Percentiles rank a stretch among this genome's conserved stretches.
These are phyloP conservation scores for Minunthozetes semirufus DNA, from an alignment of 2,888 invertebrate genomes.

Conservation along the genomic window DNA sequence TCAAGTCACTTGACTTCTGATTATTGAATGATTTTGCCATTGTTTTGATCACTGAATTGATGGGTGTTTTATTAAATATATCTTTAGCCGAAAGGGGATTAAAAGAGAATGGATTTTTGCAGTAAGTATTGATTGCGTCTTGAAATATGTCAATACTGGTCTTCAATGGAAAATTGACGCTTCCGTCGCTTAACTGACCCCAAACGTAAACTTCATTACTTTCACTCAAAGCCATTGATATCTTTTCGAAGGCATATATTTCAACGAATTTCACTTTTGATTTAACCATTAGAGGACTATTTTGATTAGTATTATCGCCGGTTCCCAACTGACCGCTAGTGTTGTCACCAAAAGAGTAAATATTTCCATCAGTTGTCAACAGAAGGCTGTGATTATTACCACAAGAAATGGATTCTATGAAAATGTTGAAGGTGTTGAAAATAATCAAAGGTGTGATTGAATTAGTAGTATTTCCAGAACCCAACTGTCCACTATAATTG, in stretches of 20 bases:
- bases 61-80: neutral
- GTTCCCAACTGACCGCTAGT: neutral
- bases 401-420: neutral
- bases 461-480: slow-evolving; percentile 44
- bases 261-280: slow-evolving; percentile 3
- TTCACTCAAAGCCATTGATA: slow-evolving; percentile 11
- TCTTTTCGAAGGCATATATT: slow-evolving; percentile 2
- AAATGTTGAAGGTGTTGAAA: no score
- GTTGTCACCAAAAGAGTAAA: slow-evolving; percentile 22
- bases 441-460: neutral
- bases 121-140: slow-evolving; percentile 16
- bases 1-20: no score
- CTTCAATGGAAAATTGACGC: no score
- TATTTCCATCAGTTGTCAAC: slow-evolving; percentile 16
- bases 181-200: neutral
- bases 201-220: slow-evolving; percentile 12
- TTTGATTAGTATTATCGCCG: neutral
- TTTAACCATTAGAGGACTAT: neutral
- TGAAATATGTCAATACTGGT: slow-evolving; percentile 13
- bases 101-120: neutral
- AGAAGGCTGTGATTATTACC: slow-evolving; percentile 10
- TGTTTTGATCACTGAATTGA: neutral
- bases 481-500: slow-evolving; percentile 61
- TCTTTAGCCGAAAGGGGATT: neutral
- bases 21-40: neutral